These are phyloP conservation scores for Lithodes maja DNA, from an alignment of 2,888 invertebrate genomes.

Conservation along the genomic window DNA sequence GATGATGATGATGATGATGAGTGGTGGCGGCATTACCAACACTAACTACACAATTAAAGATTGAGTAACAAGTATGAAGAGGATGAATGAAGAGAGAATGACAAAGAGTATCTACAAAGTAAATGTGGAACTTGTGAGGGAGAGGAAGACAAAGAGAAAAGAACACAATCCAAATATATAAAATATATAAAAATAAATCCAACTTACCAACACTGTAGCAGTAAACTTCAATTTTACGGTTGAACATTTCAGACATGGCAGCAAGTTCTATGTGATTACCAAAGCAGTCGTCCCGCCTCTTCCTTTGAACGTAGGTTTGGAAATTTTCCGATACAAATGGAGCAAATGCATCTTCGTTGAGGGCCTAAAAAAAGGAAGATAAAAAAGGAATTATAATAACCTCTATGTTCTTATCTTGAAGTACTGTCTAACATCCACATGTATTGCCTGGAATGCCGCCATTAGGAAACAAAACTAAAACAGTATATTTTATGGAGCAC, in stretches of 20 bases:
- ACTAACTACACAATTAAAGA: neutral
- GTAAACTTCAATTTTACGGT: constrained; percentile 90
- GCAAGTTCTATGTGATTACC: constrained; percentile 95
- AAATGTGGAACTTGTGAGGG: too few species aligned
- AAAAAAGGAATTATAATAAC: neutral
- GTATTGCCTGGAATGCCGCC: too few species aligned
- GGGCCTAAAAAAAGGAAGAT: constrained; percentile 78
- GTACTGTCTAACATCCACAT: too few species aligned
- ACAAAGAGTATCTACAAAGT: neutral
- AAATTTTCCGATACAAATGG: constrained; percentile 94
- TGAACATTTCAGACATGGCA: constrained; percentile 92
- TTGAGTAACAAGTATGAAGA: neutral
- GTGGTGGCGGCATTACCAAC: too few species aligned
- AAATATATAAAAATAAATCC: neutral
- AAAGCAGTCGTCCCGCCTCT: constrained; percentile 78
- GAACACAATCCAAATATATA: neutral
- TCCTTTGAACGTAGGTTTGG: constrained; percentile 86
- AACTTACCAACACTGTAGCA: constrained; percentile 82
- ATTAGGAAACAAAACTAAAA: too few species aligned
- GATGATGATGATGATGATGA: too few species aligned
- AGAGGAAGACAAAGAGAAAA: neutral
- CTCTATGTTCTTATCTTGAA: too few species aligned
- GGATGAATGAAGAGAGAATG: neutral
- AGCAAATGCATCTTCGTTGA: constrained; percentile 90
- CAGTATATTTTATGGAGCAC: too few species aligned